Evolutionary conservation across 2,797 vertebrate genomes (phyloP), one percentile per base, ranked within the genome.

Genomic region (Scleropages formosus): DNA sequence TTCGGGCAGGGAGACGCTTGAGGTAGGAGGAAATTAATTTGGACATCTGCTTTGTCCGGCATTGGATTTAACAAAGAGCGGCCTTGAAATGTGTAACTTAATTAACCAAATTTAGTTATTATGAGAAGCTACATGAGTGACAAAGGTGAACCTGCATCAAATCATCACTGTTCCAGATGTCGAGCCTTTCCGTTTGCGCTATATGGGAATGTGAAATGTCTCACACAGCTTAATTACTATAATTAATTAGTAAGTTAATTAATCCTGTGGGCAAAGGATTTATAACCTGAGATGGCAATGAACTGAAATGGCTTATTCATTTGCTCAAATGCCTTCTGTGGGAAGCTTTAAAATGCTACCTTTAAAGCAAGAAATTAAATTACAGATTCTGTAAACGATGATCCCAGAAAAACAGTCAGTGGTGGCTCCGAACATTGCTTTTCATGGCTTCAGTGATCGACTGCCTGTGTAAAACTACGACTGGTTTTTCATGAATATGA

Each of bases 301-400:
- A 44, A 58, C 4, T 65, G 44, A 69, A 82, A 71, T 46, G 72
- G 53, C n/a, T 56, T 63, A 78, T 75, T 70, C 27, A 44, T 53
- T 27, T 20, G 26, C 20, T 24, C 22, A 24, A 44, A n/a, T n/a
- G 64, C 12, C 31, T 67, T 24, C 15, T 26, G 20, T 31, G 47
- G 68, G 47, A 70, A 70, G 22, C 49, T 49, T 53, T 13, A 70
- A 39, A 70, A 70, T 51, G 53, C 24, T 39, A 20, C 67, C 64
- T 44, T 47, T 67, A 22, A 67, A 67, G 64, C 27, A n/a, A 6
- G 31, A n/a, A n/a, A n/a, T n/a, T n/a, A n/a, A n/a, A n/a, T n/a
- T n/a, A n/a, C n/a, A n/a, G n/a, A n/a, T n/a, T n/a, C n/a, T n/a
- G n/a, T n/a, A n/a, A n/a, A n/a, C n/a, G n/a, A n/a, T n/a, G n/a